A percentile compares a stretch with the other conserved stretches of the same genome.
These are phyloP conservation scores for Carpatolechia fugitivella DNA, from an alignment of 2,888 invertebrate species.

Conservation along the genomic window DNA sequence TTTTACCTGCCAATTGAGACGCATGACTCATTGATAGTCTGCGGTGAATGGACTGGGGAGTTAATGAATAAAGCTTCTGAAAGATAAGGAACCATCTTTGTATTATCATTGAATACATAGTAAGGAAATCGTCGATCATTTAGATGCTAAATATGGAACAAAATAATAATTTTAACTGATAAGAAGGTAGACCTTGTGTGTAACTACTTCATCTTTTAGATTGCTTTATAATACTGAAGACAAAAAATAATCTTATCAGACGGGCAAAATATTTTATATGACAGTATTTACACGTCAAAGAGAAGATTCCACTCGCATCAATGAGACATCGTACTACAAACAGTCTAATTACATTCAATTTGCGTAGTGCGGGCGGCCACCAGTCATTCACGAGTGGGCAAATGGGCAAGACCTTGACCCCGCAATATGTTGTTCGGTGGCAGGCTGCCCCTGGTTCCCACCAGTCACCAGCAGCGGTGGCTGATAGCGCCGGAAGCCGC, in stretches of 20 bases:
- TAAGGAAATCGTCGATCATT: too few species aligned
- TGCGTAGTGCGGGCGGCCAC: conserved; percentile 28
- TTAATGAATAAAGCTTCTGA: conserved; percentile 11
- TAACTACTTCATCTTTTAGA: too few species aligned
- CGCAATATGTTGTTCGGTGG: neutral
- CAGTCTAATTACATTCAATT: conserved; percentile 50
- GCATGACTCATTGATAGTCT: conserved; percentile 12
- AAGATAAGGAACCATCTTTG: too few species aligned
- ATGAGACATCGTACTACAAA: neutral
- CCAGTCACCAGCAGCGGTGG: conserved; percentile 60
- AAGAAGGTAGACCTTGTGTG: too few species aligned
- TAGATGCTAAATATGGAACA: too few species aligned
- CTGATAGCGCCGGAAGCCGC: conserved; percentile 58
- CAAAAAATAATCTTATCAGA: too few species aligned
- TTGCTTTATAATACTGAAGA: too few species aligned
- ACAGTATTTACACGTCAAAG: neutral
- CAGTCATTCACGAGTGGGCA: conserved; percentile 45
- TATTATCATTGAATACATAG: too few species aligned
- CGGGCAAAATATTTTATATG: neutral
- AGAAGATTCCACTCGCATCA: conserved; percentile 1
- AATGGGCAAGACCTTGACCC: conserved; percentile 38
- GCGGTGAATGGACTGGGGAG: conserved; percentile 13
- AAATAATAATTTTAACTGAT: too few species aligned
- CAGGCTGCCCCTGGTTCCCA: conserved; percentile 57
- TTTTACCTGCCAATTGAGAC: conserved; percentile 6